Base-by-base conservation (phyloP, 2,888 invertebrate species). In the Thereva unica region DNA sequence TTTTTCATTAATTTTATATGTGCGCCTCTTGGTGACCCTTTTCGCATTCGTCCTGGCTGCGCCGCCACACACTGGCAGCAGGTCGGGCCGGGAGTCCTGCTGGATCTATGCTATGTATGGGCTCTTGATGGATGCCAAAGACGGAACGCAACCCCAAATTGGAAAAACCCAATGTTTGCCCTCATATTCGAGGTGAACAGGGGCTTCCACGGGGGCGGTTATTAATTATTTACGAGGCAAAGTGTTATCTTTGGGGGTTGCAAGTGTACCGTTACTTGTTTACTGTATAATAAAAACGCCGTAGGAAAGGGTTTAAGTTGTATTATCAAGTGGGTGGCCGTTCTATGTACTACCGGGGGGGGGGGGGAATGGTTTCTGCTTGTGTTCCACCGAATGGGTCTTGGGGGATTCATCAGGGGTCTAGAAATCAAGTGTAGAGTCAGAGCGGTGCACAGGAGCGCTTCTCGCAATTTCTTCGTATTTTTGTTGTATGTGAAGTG, bases 1-100 rank as follows among this genome's bases (percentile, higher is more conserved):
- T 55, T 65, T 65, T 65, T 65, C 65, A 65, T 65, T 65, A 65
- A 65, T 65, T 65, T 65, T 65, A 56, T 55, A 65, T 65, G 55
- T 64, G 54, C 59, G 59, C 47, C 38, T 59, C 59, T n/a, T n/a
- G 38, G 59, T 61, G 61, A 61, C 50, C 61, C 61, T 50, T 40
- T 40, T 41, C 6, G 38, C 23, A 23, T 23, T 23, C 23, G 23
- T 23, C 23, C 23, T 23, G 23, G 23, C 23, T 23, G 23, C 23
- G 23, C 23, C 23, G 23, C 23, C 23, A 23, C 23, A 23, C 23
- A 23, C 1, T 23, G 23, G 23, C 23, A 23, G 23, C 23, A 23
- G 23, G 23, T 23, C 23, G 23, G 23, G 23, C 23, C 23, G 1
- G 23, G 23, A 23, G n/a, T 23, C 23, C 23, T 23, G 23, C 1